These are phyloP conservation scores for Brenthis daphne DNA, from an alignment of 2,888 invertebrate genomes.

Conservation along the genomic window DNA sequence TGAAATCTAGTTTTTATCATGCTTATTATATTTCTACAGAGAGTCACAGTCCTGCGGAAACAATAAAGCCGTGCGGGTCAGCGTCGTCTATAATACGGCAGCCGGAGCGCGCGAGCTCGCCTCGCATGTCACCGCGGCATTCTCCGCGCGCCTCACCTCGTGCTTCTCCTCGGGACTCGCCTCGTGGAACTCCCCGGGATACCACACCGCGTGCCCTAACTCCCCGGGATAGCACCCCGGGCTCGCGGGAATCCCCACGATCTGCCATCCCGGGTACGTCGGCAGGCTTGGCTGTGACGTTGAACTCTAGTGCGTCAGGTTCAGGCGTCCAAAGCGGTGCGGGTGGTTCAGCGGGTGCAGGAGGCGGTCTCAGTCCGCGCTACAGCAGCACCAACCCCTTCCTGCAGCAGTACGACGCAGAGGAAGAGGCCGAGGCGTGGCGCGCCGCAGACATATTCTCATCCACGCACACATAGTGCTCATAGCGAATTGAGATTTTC, in stretches of 20 bases:
- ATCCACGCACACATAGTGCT: conserved; percentile 77
- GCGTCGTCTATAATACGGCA: conserved; percentile 74
- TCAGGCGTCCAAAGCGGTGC: background rate
- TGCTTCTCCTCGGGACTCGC: conserved; percentile 59
- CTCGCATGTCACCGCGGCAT: conserved; percentile 71
- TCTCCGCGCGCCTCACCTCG: conserved; percentile 70
- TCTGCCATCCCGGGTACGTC: conserved; percentile 82
- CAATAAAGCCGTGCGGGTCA: conserved; percentile 84
- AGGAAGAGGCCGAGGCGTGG: conserved; percentile 78
- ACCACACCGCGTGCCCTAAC: conserved; percentile 51
- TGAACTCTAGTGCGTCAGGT: conserved; percentile 60
- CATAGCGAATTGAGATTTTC: conserved; percentile 78
- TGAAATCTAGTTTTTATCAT: no score
- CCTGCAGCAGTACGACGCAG: conserved; percentile 80
- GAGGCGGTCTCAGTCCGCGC: conserved; percentile 59
- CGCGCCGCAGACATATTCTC: conserved; percentile 75
- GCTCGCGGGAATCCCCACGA: conserved; percentile 61
- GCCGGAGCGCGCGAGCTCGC: conserved; percentile 66
- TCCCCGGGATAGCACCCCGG: conserved; percentile 52
- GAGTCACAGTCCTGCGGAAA: conserved; percentile 90
- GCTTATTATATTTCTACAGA: background rate
- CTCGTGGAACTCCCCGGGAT: conserved; percentile 49
- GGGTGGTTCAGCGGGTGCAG: conserved; percentile 22
- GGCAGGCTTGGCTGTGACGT: conserved; percentile 84
- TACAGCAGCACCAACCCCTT: conserved; percentile 84